Conservation (phyloP, 2,888 invertebrate species). For the Gymnoscelis rufifasciata region DNA sequence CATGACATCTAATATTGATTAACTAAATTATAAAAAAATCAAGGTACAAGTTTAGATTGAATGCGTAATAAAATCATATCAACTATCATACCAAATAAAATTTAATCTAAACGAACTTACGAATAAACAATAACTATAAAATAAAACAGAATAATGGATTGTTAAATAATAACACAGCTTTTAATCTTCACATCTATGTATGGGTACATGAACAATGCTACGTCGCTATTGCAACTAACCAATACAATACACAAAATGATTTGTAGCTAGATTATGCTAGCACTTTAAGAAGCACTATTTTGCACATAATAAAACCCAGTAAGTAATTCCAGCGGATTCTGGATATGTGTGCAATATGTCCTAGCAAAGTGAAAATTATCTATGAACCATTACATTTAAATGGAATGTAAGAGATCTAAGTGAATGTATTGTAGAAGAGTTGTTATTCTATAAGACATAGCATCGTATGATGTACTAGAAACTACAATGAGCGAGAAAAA, state of each 20-base stretch:
- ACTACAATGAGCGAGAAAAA: conserved; percentile 63
- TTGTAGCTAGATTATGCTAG: conserved; percentile 11
- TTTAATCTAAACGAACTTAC: conserved; percentile 76
- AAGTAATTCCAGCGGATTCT: conserved; percentile 16
- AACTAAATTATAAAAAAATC: conserved; percentile 72
- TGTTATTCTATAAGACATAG: conserved; percentile 53
- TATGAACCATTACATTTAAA: conserved; percentile 59
- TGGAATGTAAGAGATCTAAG: conserved; percentile 69
- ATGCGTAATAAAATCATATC: conserved; percentile 60
- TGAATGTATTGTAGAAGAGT: conserved; percentile 37
- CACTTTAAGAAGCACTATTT: conserved; percentile 2
- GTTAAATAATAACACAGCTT: conserved; percentile 78
- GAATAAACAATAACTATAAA: conserved; percentile 77
- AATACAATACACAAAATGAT: conserved; percentile 14
- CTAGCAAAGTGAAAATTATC: conserved; percentile 44
- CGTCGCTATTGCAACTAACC: conserved; percentile 38
- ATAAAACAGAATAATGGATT: conserved; percentile 77
- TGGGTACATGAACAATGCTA: conserved; percentile 66
- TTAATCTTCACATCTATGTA: conserved; percentile 63
- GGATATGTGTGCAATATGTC: conserved; percentile 3
- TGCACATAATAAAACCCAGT: conserved; percentile 6
- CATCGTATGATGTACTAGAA: conserved; percentile 66
- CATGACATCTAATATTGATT: conserved; percentile 66
- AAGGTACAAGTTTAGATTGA: conserved; percentile 74
- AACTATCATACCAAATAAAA: conserved; percentile 75